Evolutionary conservation across 2,113 vertebrate species (phyloP).

Genomic region (Myrmecobius fasciatus): DNA sequence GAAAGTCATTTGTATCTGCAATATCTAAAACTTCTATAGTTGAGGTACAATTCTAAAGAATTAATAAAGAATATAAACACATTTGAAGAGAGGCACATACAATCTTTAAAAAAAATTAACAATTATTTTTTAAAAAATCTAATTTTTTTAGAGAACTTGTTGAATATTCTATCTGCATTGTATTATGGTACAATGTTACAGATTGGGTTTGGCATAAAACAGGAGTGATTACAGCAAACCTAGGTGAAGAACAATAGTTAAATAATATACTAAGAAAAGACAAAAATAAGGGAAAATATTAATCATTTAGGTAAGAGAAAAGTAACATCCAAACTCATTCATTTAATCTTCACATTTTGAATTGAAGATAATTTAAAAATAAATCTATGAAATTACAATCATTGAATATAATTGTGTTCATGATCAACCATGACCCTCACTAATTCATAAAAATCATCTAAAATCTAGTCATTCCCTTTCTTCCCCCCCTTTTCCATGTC

Average conservation of each 20-base stretch:
- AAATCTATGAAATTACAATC: neutral
- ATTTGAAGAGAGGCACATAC: neutral
- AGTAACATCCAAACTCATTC: neutral
- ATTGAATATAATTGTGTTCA: neutral
- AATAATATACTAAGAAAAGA: neutral
- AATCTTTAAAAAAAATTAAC: neutral
- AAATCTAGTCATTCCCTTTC: neutral
- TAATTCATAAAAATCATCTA: neutral
- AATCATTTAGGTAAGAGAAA: neutral
- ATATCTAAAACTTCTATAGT: slow-evolving; percentile 22
- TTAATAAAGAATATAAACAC: slow-evolving; percentile 22
- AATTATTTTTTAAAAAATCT: neutral
- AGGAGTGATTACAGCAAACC: neutral
- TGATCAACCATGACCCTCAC: neutral
- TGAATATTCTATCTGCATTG: neutral
- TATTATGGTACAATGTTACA: neutral
- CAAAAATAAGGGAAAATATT: neutral
- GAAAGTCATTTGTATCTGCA: slow-evolving; percentile 34
- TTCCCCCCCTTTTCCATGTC: neutral
- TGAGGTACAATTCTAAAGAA: neutral
- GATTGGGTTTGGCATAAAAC: neutral
- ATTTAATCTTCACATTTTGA: neutral
- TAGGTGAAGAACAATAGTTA: neutral
- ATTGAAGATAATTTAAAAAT: neutral
- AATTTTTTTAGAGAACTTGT: neutral